Evolutionary conservation across 2,888 invertebrate genomes (phyloP).

Genomic region (Drosophila rubida): DNA sequence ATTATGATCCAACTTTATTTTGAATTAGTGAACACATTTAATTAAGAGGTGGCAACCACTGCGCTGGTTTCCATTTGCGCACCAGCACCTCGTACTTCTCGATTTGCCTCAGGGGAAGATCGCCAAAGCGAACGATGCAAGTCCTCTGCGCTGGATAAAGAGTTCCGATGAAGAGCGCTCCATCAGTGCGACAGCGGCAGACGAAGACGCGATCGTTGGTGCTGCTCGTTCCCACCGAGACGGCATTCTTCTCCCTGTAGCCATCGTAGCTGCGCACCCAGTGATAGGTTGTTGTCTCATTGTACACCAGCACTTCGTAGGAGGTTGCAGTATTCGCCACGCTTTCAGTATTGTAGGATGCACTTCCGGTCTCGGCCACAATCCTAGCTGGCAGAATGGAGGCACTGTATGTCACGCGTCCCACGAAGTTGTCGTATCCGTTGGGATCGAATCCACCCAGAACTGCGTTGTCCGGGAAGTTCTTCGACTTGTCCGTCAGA

Average conservation of each 20-base stretch:
- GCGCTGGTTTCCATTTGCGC: background rate
- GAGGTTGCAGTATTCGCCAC: background rate
- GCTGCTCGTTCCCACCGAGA: constrained; percentile 47
- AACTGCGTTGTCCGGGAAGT: constrained; percentile 43
- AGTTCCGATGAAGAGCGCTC: constrained; percentile 5
- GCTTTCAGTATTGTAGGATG: background rate
- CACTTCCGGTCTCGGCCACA: constrained; percentile 7
- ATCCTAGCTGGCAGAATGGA: constrained; percentile 16
- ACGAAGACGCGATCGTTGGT: constrained; percentile 47
- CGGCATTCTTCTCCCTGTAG: constrained; percentile 35
- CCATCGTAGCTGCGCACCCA: constrained; percentile 60
- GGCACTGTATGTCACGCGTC: constrained; percentile 22
- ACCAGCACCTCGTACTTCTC: constrained; percentile 16
- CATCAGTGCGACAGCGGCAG: constrained; percentile 23
- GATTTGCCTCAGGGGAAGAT: constrained; percentile 1
- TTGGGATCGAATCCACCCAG: constrained; percentile 47
- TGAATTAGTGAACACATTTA: background rate
- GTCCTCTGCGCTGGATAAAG: background rate
- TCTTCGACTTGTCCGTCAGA: constrained; percentile 3
- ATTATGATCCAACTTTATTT: background rate
- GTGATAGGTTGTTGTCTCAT: constrained; percentile 32
- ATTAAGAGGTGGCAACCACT: background rate
- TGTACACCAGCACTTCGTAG: constrained; percentile 39
- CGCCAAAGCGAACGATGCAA: constrained; percentile 1
- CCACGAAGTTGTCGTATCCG: constrained; percentile 59